These are phyloP conservation scores for Chrysolina haemoptera DNA, from an alignment of 2,888 invertebrate species.

Conservation along the genomic window DNA sequence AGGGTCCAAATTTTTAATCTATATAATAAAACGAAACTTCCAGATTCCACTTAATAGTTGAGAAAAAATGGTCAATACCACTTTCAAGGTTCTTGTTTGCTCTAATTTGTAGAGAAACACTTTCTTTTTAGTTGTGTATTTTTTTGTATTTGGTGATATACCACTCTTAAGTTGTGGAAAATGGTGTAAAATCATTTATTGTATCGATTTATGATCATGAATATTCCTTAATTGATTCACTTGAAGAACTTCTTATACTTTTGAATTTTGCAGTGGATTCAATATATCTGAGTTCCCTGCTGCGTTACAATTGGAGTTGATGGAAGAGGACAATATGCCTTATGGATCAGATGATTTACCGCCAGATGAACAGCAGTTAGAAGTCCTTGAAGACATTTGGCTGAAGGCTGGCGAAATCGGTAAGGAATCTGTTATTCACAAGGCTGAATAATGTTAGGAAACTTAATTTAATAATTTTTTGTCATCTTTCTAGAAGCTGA, in stretches of 20 bases:
- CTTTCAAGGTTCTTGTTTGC: no score
- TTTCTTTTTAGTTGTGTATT: no score
- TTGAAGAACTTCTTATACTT: background rate
- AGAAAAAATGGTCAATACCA: no score
- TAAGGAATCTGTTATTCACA: conserved; percentile 56
- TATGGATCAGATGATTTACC: conserved; percentile 70
- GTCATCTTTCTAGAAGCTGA: conserved; percentile 68
- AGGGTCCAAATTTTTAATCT: no score
- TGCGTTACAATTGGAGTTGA: conserved; percentile 69
- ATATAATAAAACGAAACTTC: no score
- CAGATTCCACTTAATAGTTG: no score
- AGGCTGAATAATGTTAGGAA: background rate
- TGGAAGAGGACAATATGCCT: conserved; percentile 70
- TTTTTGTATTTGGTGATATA: no score
- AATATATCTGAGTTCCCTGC: conserved; percentile 66
- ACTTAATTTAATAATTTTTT: background rate
- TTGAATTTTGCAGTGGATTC: conserved; percentile 43
- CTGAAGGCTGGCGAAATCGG: conserved; percentile 85
- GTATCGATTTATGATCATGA: no score
- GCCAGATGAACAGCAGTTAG: conserved; percentile 81
- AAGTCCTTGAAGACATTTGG: conserved; percentile 85
- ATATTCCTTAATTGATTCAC: no score
- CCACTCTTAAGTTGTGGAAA: no score
- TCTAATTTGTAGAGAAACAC: no score
- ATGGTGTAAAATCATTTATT: no score